phyloP scores from a whole-genome alignment of 1,140 invertebrate genomes.

The Meloidogyne hapla region DNA sequence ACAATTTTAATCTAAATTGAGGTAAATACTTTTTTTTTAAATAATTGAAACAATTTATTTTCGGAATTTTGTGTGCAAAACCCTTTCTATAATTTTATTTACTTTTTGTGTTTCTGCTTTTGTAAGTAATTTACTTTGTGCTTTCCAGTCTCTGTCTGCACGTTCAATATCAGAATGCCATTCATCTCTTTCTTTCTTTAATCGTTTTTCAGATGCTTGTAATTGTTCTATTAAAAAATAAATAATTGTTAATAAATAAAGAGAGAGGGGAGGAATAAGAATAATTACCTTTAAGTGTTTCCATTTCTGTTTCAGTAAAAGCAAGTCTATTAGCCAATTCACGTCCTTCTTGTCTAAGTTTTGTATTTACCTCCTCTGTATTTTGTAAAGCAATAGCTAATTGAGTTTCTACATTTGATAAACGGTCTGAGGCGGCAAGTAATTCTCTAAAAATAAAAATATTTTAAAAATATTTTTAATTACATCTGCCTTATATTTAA shows the following conservation, averaged over 20 bases:
- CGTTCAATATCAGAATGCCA: conserved; percentile 9
- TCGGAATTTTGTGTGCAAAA: no score
- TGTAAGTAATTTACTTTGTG: conserved; percentile 5
- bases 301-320: background rate
- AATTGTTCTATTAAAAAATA: background rate
- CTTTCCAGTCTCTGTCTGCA: conserved; percentile 17
- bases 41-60: no score
- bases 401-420: background rate
- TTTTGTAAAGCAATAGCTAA: background rate
- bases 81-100: background rate
- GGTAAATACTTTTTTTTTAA: no score
- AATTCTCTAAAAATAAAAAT: conserved; percentile 3
- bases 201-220: conserved; percentile 5
- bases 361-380: conserved; percentile 1
- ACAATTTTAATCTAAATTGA: no score
- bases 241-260: no score
- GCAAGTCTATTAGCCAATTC: background rate
- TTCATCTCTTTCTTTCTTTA: conserved; percentile 11
- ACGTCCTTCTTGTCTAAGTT: background rate
- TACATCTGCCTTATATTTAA: no score
- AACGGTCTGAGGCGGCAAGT: background rate
- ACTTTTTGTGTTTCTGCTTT: conserved; percentile 9
- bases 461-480: background rate
- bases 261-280: no score
- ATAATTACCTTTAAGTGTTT: conserved; percentile 17